Conservation (phyloP, 2,113 vertebrate species). For the Pseudopipra pipra region DNA sequence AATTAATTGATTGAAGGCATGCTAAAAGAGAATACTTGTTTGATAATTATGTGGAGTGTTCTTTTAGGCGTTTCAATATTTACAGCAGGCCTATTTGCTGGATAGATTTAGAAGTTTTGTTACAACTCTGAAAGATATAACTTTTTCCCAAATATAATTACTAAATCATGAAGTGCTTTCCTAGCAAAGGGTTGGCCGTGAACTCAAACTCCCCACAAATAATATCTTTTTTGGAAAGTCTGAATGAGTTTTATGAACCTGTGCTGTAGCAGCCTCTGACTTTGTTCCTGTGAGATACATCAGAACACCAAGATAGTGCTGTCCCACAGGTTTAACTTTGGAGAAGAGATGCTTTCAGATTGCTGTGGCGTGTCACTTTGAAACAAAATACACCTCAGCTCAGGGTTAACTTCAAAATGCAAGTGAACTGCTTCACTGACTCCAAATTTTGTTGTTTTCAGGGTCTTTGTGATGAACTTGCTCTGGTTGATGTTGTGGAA, state of each 20-base stretch:
- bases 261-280: background rate
- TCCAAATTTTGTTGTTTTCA: slow-evolving; percentile 23
- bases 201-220: background rate
- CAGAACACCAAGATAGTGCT: background rate
- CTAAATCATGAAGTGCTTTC: background rate
- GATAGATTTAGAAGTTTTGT: background rate
- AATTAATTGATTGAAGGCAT: background rate
- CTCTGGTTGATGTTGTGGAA: slow-evolving; percentile 94
- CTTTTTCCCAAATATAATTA: background rate
- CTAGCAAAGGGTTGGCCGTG: background rate
- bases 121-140: background rate
- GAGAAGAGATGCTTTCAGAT: background rate
- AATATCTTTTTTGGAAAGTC: background rate
- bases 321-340: background rate
- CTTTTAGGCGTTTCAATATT: background rate
- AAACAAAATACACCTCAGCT: background rate
- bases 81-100: background rate
- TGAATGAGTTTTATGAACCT: background rate
- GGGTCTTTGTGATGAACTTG: slow-evolving; percentile 91
- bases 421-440: background rate
- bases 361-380: rapidly evolving
- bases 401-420: background rate
- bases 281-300: background rate
- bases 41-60: background rate
- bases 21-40: background rate